These are phyloP conservation scores for Crioceris asparagi DNA, from an alignment of 2,888 invertebrate genomes.

Conservation along the genomic window DNA sequence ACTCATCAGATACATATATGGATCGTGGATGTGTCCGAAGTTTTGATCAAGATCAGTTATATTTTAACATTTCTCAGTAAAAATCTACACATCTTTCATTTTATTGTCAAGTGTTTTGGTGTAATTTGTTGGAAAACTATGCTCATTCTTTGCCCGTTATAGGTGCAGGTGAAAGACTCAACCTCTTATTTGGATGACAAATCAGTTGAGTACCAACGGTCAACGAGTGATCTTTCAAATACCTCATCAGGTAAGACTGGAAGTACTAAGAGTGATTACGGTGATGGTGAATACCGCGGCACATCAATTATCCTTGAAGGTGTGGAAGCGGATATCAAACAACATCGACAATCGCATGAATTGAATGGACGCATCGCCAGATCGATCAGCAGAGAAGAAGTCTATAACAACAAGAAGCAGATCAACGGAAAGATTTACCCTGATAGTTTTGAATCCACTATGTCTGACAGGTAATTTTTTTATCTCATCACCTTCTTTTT, in stretches of 20 bases:
- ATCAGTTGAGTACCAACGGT: constrained; percentile 28
- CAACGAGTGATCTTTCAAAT: constrained; percentile 37
- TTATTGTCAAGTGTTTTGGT: no score
- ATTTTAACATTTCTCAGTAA: no score
- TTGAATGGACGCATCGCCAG: constrained; percentile 41
- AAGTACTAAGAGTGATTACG: constrained; percentile 33
- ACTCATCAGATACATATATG: no score
- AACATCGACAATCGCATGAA: constrained; percentile 23
- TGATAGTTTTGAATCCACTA: constrained; percentile 47
- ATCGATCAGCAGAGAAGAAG: constrained; percentile 31
- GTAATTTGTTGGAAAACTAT: no score
- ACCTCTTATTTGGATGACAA: constrained; percentile 33
- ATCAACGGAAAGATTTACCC: constrained; percentile 44
- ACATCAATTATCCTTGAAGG: constrained; percentile 42
- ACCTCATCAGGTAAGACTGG: constrained; percentile 32
- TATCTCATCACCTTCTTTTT: neutral
- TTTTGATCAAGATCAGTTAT: no score
- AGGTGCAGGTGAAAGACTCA: constrained; percentile 63
- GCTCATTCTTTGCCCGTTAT: no score
- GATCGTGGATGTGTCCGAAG: no score
- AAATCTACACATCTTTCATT: no score
- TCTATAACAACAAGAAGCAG: constrained; percentile 25
- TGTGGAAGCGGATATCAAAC: constrained; percentile 22
- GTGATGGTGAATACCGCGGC: constrained; percentile 38
- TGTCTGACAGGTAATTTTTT: constrained; percentile 36